These are phyloP conservation scores for western clawed frog (Xenopus tropicalis) DNA, from an alignment of 2,113 vertebrate species.

Conservation along the genomic window DNA sequence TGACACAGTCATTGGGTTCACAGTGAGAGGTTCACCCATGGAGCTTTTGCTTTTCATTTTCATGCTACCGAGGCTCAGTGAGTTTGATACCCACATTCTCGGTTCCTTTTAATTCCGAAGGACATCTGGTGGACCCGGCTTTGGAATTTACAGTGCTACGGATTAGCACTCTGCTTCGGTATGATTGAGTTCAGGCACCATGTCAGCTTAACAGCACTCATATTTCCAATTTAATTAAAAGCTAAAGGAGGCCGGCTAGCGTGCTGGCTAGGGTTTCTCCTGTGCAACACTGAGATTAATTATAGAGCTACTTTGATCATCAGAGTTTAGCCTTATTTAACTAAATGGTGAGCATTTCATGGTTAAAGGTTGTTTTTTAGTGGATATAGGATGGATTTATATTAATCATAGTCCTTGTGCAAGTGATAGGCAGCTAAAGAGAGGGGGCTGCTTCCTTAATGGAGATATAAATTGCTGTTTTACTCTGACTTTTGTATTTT, in stretches of 20 bases:
- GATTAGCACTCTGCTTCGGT: slow-evolving; percentile 20
- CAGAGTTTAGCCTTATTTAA: neutral
- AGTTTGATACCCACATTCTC: neutral
- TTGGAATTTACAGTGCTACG: slow-evolving; percentile 35
- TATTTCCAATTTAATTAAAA: slow-evolving; percentile 1
- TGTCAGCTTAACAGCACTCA: neutral
- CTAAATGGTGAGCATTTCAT: neutral
- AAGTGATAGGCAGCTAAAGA: neutral
- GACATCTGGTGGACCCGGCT: slow-evolving; percentile 5
- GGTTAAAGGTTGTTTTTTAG: too few relatives aligned
- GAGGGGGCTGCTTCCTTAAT: too few relatives aligned
- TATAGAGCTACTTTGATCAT: slow-evolving; percentile 2
- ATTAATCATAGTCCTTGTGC: neutral
- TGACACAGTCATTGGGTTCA: too few relatives aligned
- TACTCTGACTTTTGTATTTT: too few relatives aligned
- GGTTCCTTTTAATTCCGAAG: neutral
- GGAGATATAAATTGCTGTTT: too few relatives aligned
- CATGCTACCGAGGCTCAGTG: neutral
- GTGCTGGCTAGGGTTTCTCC: neutral
- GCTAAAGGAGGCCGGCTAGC: slow-evolving; percentile 11
- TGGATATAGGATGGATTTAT: too few relatives aligned
- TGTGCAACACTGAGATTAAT: neutral
- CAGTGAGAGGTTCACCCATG: too few relatives aligned
- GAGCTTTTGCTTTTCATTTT: neutral
- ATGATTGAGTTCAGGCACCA: neutral